Percentiles rank a stretch among this genome's conserved stretches.
phyloP scores from a whole-genome alignment of 1,140 invertebrate species.

The Musca vetustissima region DNA sequence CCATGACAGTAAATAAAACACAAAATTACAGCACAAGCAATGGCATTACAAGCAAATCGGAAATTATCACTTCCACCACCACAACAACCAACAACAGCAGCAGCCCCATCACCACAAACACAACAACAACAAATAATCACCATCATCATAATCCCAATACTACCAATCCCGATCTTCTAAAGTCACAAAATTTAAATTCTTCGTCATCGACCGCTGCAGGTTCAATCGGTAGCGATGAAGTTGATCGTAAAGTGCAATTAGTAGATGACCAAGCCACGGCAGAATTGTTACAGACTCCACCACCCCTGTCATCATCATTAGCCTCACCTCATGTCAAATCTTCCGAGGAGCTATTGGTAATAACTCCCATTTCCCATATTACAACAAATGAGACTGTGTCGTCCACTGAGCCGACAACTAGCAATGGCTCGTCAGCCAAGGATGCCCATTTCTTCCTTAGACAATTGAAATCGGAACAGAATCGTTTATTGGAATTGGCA shows the following conservation, averaged over 20 bases:
- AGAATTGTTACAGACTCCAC: not conserved
- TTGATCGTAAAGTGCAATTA: slow-evolving; percentile 26
- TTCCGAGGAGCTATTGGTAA: not conserved
- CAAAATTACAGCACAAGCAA: not conserved
- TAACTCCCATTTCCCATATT: not conserved
- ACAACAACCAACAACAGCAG: too few relatives aligned
- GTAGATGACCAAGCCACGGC: not conserved
- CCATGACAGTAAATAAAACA: not conserved
- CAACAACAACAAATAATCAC: too few relatives aligned
- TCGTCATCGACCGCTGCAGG: not conserved
- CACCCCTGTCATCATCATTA: too few relatives aligned
- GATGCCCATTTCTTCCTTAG: slow-evolving; percentile 78
- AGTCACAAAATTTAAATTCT: not conserved
- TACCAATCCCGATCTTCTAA: not conserved
- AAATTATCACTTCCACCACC: not conserved
- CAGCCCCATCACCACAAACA: not conserved
- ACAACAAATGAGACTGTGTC: not conserved
- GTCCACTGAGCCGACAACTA: not conserved
- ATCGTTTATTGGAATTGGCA: slow-evolving; percentile 68
- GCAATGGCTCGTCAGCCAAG: slow-evolving; percentile 16
- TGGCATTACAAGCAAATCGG: too few relatives aligned
- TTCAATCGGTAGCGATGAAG: slow-evolving; percentile 20
- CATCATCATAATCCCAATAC: not conserved
- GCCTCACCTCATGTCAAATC: too few relatives aligned
- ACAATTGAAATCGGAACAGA: slow-evolving; percentile 72